Evolutionary conservation across 2,888 invertebrate species (phyloP).

Genomic region (Unio delphinus): DNA sequence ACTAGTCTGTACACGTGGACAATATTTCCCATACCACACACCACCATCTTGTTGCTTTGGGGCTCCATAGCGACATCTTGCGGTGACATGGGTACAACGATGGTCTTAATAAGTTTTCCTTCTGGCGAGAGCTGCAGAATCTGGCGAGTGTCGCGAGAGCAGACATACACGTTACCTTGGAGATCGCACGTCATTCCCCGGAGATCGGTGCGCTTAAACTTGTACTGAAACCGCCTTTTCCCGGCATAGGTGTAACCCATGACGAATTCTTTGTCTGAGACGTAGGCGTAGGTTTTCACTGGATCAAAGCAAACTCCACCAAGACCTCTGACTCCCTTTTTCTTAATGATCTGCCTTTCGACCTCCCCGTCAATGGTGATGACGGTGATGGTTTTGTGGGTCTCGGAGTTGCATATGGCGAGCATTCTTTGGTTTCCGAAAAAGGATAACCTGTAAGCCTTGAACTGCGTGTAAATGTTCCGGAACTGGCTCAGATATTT

Average conservation of each 20-base stretch:
- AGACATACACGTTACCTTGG: slow-evolving; percentile 37
- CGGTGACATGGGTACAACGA: slow-evolving; percentile 35
- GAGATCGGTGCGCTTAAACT: slow-evolving; percentile 30
- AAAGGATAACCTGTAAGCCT: slow-evolving; percentile 29
- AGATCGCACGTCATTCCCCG: slow-evolving; percentile 36
- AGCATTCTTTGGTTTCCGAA: slow-evolving; percentile 22
- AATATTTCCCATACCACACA: slow-evolving; percentile 29
- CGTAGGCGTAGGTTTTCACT: slow-evolving; percentile 30
- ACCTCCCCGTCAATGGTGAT: slow-evolving; percentile 31
- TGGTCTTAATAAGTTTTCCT: slow-evolving; percentile 31
- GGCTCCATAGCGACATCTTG: slow-evolving; percentile 41
- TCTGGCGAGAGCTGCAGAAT: slow-evolving; percentile 31
- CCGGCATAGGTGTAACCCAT: slow-evolving; percentile 28
- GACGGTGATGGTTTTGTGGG: slow-evolving; percentile 27
- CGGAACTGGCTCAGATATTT: slow-evolving; percentile 26
- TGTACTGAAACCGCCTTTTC: slow-evolving; percentile 31
- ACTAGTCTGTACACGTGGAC: slow-evolving; percentile 30
- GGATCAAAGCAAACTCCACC: slow-evolving; percentile 39
- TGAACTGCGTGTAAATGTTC: slow-evolving; percentile 29
- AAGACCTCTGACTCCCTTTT: slow-evolving; percentile 33
- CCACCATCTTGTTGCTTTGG: slow-evolving; percentile 37
- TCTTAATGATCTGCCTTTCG: slow-evolving; percentile 28
- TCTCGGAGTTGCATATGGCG: slow-evolving; percentile 33
- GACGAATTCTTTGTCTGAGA: slow-evolving; percentile 32
- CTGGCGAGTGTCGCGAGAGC: slow-evolving; percentile 35